phyloP scores from a whole-genome alignment of 2,113 vertebrate genomes.

The Puma concolor region DNA sequence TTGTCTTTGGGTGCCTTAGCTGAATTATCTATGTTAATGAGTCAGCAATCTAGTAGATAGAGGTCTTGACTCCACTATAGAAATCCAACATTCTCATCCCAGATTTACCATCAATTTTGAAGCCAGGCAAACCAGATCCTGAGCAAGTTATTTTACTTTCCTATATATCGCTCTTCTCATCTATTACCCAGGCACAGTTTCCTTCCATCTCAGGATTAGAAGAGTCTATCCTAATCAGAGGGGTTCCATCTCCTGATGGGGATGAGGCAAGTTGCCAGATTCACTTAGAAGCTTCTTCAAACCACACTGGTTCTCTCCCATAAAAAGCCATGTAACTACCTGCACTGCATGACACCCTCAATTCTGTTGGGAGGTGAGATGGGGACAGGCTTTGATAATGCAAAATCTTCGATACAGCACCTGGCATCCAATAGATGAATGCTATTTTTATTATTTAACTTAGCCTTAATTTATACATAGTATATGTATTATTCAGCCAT shows the following conservation, averaged over 20 bases:
- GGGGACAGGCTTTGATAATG: neutral
- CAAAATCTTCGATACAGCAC: neutral
- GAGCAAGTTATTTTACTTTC: neutral
- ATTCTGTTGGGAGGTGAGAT: neutral
- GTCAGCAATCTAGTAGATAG: fast-evolving
- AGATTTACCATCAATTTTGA: neutral
- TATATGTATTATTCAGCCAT: neutral
- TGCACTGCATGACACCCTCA: neutral
- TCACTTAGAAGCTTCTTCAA: neutral
- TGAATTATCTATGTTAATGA: neutral
- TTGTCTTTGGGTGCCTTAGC: neutral
- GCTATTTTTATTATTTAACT: neutral
- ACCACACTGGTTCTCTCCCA: neutral
- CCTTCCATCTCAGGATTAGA: neutral
- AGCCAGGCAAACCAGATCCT: neutral
- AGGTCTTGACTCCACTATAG: neutral
- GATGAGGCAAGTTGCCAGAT: neutral
- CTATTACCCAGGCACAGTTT: neutral
- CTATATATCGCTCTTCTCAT: neutral
- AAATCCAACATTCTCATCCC: neutral
- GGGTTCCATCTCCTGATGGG: neutral
- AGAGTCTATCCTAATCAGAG: neutral
- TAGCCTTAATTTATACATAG: neutral
- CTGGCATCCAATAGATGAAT: neutral
- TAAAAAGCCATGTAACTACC: neutral